Evolutionary conservation across 2,113 vertebrate species (phyloP).

Genomic region (Callopanchax toddi): DNA sequence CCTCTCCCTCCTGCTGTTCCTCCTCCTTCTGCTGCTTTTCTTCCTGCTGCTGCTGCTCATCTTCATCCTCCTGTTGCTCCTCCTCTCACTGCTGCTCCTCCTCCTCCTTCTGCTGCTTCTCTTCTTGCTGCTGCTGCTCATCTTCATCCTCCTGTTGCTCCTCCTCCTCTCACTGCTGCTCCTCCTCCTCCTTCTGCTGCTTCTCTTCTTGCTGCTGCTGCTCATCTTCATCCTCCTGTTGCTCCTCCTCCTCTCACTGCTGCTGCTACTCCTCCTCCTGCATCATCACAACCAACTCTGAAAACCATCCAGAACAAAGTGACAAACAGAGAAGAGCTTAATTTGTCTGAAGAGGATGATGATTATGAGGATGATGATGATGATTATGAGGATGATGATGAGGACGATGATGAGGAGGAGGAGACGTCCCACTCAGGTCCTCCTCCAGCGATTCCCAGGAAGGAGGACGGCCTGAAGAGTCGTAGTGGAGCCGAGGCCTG

Average conservation of each 20-base stretch:
- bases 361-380: too few species aligned
- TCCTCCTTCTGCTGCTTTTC: background rate
- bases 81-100: background rate
- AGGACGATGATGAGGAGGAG: too few species aligned
- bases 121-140: too few species aligned
- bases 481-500: slow-evolving; percentile 89
- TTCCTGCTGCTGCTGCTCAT: slow-evolving; percentile 35
- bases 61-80: slow-evolving; percentile 38
- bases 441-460: background rate
- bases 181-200: slow-evolving; percentile 2
- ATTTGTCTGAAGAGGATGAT: background rate
- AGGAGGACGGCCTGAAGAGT: slow-evolving; percentile 77
- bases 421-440: background rate
- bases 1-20: too few species aligned
- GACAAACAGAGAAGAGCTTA: slow-evolving; percentile 16
- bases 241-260: slow-evolving; percentile 24
- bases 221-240: slow-evolving; percentile 36
- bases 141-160: background rate
- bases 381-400: too few species aligned
- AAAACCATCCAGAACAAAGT: slow-evolving; percentile 84
- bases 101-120: slow-evolving; percentile 35
- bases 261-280: slow-evolving; percentile 3
- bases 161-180: slow-evolving; percentile 10
- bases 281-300: slow-evolving; percentile 64
- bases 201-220: too few species aligned